Percentiles rank a stretch among this genome's conserved stretches.
These are phyloP conservation scores for Drosophila nasuta DNA, from an alignment of 1,140 invertebrate species.

Conservation along the genomic window DNA sequence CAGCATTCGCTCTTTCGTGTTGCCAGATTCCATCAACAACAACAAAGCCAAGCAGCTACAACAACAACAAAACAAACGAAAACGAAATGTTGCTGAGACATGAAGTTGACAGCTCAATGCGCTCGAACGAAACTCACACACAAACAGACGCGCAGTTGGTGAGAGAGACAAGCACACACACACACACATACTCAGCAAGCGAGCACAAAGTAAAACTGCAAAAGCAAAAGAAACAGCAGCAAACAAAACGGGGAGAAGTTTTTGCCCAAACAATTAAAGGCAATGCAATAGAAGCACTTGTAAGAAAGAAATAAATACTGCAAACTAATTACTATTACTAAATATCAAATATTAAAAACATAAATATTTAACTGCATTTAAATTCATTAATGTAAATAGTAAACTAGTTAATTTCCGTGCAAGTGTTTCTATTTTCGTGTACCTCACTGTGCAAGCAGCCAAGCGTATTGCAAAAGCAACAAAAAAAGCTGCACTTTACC, in stretches of 20 bases:
- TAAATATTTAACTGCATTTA: too few species aligned
- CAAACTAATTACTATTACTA: too few species aligned
- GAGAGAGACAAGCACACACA: constrained; percentile 32
- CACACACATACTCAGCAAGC: constrained; percentile 17
- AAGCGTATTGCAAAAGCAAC: constrained; percentile 45
- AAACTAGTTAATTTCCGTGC: not conserved
- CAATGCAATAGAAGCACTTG: constrained; percentile 33
- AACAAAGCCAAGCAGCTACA: constrained; percentile 51
- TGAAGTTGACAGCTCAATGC: constrained; percentile 83
- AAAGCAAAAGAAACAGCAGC: constrained; percentile 42
- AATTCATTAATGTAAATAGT: too few species aligned
- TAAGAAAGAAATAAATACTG: not conserved
- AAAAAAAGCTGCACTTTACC: constrained; percentile 38
- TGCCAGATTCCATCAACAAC: constrained; percentile 77
- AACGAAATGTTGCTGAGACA: constrained; percentile 81
- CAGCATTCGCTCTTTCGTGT: constrained; percentile 43
- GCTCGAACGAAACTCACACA: constrained; percentile 72
- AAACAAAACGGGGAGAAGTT: constrained; percentile 31
- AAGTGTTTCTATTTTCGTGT: constrained; percentile 23
- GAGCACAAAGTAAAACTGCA: constrained; percentile 39
- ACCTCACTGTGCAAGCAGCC: constrained; percentile 28
- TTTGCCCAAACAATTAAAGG: constrained; percentile 20
- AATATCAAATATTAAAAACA: too few species aligned
- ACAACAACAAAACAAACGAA: constrained; percentile 65
- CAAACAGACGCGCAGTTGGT: constrained; percentile 5